These are phyloP conservation scores for Aphelinus certus DNA, from an alignment of 1,140 invertebrate species.

Conservation along the genomic window DNA sequence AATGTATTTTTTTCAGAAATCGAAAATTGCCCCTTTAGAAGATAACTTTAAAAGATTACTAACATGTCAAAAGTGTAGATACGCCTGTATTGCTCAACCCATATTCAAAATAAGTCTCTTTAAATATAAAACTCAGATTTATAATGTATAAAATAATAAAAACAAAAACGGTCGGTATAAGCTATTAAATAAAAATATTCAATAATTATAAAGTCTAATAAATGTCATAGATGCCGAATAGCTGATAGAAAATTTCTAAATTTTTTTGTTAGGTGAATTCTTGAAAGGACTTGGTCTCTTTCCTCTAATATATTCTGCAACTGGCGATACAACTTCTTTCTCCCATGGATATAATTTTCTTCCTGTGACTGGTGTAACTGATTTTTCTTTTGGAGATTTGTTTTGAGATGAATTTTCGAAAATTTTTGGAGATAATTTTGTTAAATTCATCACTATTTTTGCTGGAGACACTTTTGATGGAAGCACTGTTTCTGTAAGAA, in stretches of 20 bases:
- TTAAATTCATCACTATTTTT: not conserved
- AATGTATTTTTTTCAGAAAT: no score
- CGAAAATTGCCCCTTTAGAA: no score
- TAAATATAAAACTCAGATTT: no score
- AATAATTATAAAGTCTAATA: not conserved
- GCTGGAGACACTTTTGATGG: not conserved
- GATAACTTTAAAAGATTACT: no score
- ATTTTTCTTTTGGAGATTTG: not conserved
- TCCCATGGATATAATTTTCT: slow-evolving; percentile 26
- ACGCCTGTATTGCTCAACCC: no score
- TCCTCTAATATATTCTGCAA: slow-evolving; percentile 38
- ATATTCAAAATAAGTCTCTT: no score
- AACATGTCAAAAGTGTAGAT: no score
- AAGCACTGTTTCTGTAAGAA: slow-evolving; percentile 1
- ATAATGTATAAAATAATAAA: not conserved
- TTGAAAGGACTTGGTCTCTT: slow-evolving; percentile 37
- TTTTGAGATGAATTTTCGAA: slow-evolving; percentile 13
- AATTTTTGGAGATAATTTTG: slow-evolving; percentile 25
- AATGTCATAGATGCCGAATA: no score
- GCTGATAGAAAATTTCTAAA: not conserved
- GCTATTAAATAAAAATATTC: slow-evolving; percentile 11
- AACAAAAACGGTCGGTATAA: slow-evolving; percentile 24
- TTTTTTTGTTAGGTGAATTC: slow-evolving; percentile 36
- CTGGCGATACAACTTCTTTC: slow-evolving; percentile 40
- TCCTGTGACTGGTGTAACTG: slow-evolving; percentile 19